A percentile compares a stretch with the other conserved stretches of the same genome.
phyloP scores from a whole-genome alignment of 2,888 invertebrate species.

The Iselma pallidipennis region DNA sequence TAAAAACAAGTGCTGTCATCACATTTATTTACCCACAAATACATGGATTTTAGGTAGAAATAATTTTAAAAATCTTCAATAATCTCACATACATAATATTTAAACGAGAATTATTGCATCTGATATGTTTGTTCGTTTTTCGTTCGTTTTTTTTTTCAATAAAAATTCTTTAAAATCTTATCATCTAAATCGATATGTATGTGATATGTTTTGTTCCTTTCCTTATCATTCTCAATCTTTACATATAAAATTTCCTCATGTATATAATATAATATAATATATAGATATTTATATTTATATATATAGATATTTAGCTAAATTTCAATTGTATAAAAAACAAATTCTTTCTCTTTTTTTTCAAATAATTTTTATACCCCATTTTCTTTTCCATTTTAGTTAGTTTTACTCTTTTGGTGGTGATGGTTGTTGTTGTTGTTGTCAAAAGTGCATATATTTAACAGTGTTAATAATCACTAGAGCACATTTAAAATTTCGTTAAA shows the following conservation, averaged over 20 bases:
- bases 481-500: conserved; percentile 37
- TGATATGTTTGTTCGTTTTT: conserved; percentile 32
- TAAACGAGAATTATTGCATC: conserved; percentile 41
- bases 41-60: conserved; percentile 47
- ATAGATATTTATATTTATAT: background rate
- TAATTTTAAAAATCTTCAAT: conserved; percentile 39
- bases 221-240: background rate
- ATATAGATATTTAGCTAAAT: conserved; percentile 35
- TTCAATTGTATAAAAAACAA: conserved; percentile 44
- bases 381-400: background rate
- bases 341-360: conserved; percentile 34
- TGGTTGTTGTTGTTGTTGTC: too few species aligned
- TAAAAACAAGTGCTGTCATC: conserved; percentile 35
- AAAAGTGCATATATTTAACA: conserved; percentile 46
- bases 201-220: conserved; percentile 16
- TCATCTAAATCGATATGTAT: conserved; percentile 30
- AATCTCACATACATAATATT: conserved; percentile 35
- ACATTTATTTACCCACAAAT: conserved; percentile 50
- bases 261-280: conserved; percentile 33
- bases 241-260: conserved; percentile 1
- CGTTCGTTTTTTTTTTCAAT: too few species aligned
- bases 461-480: conserved; percentile 36
- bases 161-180: too few species aligned
- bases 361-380: background rate
- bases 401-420: too few species aligned